A percentile compares a stretch with the other conserved stretches of the same genome.
Evolutionary conservation across 2,113 vertebrate species (phyloP).

Genomic region (Gobio gobio): DNA sequence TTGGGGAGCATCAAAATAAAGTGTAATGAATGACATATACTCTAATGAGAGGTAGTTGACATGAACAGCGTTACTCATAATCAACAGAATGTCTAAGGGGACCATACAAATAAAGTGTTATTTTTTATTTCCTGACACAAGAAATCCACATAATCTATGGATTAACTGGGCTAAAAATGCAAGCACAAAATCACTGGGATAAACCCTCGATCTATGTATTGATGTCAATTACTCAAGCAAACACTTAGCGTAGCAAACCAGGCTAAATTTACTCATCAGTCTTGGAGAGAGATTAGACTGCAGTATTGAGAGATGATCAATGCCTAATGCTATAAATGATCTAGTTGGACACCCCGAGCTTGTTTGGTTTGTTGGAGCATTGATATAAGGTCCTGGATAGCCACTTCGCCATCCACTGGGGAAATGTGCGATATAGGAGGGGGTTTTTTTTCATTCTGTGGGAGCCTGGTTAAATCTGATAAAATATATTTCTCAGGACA

Average conservation of each 20-base stretch:
- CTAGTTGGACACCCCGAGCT: conserved; percentile 20
- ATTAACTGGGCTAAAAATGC: background rate
- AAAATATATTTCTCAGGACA: conserved; percentile 32
- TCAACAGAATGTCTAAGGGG: too few species aligned
- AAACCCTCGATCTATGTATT: conserved; percentile 29
- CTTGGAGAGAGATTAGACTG: conserved; percentile 5
- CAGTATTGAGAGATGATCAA: conserved; percentile 41
- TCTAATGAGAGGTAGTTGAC: too few species aligned
- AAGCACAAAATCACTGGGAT: conserved; percentile 5
- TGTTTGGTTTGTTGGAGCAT: conserved; percentile 8
- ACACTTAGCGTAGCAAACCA: conserved; percentile 7
- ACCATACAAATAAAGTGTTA: background rate
- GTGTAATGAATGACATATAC: too few species aligned
- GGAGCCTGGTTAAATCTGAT: conserved; percentile 35
- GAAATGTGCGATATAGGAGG: background rate
- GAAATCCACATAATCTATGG: background rate
- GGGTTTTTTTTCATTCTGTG: background rate
- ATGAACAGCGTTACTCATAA: too few species aligned
- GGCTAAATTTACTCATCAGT: conserved; percentile 34
- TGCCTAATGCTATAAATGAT: conserved; percentile 30
- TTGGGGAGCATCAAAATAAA: too few species aligned
- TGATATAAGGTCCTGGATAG: conserved; percentile 16
- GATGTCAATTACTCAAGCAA: conserved; percentile 29
- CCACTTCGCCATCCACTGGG: background rate
- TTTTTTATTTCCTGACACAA: background rate